Base-by-base conservation (phyloP, 2,888 invertebrate genomes). In the Drosophila mimica region DNA sequence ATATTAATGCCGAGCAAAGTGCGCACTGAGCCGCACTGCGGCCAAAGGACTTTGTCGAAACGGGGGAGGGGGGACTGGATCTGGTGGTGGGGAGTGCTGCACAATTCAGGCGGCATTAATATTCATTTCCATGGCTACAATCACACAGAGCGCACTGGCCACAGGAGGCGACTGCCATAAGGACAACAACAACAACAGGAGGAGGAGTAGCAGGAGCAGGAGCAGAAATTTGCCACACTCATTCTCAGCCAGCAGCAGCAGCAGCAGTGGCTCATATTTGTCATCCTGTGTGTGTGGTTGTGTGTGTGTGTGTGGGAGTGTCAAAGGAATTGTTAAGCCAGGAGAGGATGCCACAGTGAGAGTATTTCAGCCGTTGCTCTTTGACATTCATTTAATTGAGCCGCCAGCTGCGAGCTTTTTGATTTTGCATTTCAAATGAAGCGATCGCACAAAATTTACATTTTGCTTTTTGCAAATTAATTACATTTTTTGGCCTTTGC, bases 301-400 rank as follows among this genome's bases (percentile, higher is more conserved):
- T 58, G 46, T 64, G 70, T 61, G 64, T 85, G 56, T 62, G 68
- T 60, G 2, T 1, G 25, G 25, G 52, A 38, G 36, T 62, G 72
- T 76, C 85, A 89, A 89, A 89, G 89, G 90, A 90, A 85, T 88
- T 80, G 83, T 70, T 79, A 71, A 80, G 90, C 73, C 81, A 79
- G 83, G 64, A 71, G 74, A 28, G 43, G 40, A 57, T 59, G 64
- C 65, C 71, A 77, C 60, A 69, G 68, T 69, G 77, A 72, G 74
- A 72, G 68, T 63, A 67, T 36, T 70, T 43, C 69, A 43, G 57
- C 43, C 20, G 46, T 67, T 56, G 81, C 77, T 80, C 88, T 87
- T 87, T 87, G 87, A 87, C 87, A 90, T 90, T 84, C 88, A 87
- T 84, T 87, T 87, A 87, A 87, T 87, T 90, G 91, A 87, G 72